A percentile compares a stretch with the other conserved stretches of the same genome.
phyloP scores from a whole-genome alignment of 2,113 vertebrate species.

The Pterocles burchelli region DNA sequence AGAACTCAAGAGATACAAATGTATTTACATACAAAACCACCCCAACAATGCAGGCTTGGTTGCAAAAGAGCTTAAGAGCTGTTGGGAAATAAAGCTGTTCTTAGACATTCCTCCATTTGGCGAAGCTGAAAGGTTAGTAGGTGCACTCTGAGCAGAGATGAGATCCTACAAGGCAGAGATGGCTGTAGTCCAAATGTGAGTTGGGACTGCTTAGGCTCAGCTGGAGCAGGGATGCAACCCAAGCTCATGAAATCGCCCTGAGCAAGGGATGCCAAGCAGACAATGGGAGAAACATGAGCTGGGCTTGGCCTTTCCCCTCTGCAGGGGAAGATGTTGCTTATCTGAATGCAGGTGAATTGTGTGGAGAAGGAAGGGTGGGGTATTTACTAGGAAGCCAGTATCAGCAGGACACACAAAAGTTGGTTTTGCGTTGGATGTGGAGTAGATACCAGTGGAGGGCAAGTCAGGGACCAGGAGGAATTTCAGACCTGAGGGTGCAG shows the following conservation, averaged over 20 bases:
- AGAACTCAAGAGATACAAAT: not conserved
- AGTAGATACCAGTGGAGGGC: not conserved
- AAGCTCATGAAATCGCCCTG: not conserved
- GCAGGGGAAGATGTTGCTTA: not conserved
- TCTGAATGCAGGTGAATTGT: accelerated
- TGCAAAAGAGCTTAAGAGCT: not conserved
- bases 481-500: not conserved
- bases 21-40: not conserved
- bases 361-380: not conserved
- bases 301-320: not conserved
- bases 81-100: not conserved
- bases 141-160: not conserved
- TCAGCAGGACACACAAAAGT: not conserved
- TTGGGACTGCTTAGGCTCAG: not conserved
- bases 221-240: not conserved
- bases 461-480: not conserved
- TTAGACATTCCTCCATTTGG: not conserved
- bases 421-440: not conserved
- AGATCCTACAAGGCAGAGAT: not conserved
- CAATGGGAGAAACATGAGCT: not conserved
- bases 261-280: not conserved
- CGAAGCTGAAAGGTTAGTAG: not conserved
- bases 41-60: not conserved
- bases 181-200: not conserved
- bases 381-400: not conserved